These are phyloP conservation scores for Drosophila testacea DNA, from an alignment of 2,888 invertebrate species.

Conservation along the genomic window DNA sequence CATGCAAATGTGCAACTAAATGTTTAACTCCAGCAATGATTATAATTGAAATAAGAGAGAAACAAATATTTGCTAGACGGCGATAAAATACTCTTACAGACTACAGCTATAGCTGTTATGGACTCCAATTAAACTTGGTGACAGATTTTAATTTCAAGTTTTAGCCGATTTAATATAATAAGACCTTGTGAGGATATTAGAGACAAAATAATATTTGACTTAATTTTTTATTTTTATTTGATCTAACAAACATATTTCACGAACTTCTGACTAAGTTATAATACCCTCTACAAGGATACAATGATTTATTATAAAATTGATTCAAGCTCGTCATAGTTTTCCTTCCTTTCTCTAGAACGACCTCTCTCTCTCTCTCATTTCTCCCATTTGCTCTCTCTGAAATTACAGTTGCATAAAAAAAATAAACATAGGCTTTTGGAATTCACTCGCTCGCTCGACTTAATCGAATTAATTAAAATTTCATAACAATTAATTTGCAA, in stretches of 20 bases:
- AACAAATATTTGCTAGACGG: background rate
- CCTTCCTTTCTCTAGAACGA: background rate
- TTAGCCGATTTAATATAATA: too few relatives aligned
- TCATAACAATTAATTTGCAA: slow-evolving; percentile 50
- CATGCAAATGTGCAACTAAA: slow-evolving; percentile 12
- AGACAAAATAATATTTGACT: too few relatives aligned
- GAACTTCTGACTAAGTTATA: too few relatives aligned
- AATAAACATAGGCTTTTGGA: background rate
- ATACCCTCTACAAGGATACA: background rate
- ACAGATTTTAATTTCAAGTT: too few relatives aligned
- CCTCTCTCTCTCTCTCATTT: background rate
- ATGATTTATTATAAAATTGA: background rate
- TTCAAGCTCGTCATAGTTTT: background rate
- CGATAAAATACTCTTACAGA: background rate
- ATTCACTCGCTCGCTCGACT: slow-evolving; percentile 34
- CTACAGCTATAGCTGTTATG: too few relatives aligned
- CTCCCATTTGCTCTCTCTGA: slow-evolving; percentile 4
- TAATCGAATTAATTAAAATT: slow-evolving; percentile 74
- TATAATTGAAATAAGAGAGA: slow-evolving; percentile 10
- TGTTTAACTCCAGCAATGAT: slow-evolving; percentile 15
- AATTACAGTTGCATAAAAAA: slow-evolving; percentile 7
- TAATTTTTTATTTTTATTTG: too few relatives aligned
- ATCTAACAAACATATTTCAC: too few relatives aligned
- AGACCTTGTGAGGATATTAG: too few relatives aligned
- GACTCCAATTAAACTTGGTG: too few relatives aligned